Percentiles rank a stretch among this genome's conserved stretches.
These are phyloP conservation scores for human DNA, from an alignment of 2,113 vertebrate genomes.

Conservation along the genomic window GRCh38 chr13:18279001-18279500, in stretches of 20 bases:
- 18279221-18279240: not conserved
- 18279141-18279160: accelerated
- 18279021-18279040: accelerated
- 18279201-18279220: accelerated
- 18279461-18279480: conserved; percentile 90
- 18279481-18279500: conserved; percentile 92
- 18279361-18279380: conserved; percentile 90
- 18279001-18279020: not conserved
- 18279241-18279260: accelerated
- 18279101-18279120: not conserved
- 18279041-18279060: not conserved
- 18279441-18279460: conserved; percentile 93
- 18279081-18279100: not conserved
- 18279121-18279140: not conserved
- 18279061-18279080: not conserved
- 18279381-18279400: conserved; percentile 87
- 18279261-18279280: not conserved
- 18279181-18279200: not conserved
- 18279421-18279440: conserved; percentile 94
- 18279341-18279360: conserved; percentile 89
- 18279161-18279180: accelerated
- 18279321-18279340: conserved; percentile 92
- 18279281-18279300: not conserved
- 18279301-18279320: conserved; percentile 77
- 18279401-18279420: conserved; percentile 96